Evolutionary conservation across 2,888 invertebrate genomes (phyloP), one percentile per base, ranked within the genome.

Genomic region (Eledone cirrhosa): DNA sequence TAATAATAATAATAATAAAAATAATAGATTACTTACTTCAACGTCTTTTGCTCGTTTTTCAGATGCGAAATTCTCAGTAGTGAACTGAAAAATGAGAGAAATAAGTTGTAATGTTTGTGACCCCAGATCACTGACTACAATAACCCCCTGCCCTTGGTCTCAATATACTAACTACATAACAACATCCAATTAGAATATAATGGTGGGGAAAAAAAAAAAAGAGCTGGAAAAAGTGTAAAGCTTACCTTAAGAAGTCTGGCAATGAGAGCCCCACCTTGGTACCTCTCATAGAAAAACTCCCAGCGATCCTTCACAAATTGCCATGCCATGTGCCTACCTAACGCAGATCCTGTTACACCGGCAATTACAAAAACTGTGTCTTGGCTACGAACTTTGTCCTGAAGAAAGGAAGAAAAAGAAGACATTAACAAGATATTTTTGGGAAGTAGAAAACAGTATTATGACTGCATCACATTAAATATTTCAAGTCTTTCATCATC

Each of bases 361-460:
- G 95, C 94, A 67, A 98, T 94, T 22, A 97, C 95, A 90, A 95
- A 96, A 59, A 97, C 94, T 0, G 96, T 95, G 90, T 98, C 98
- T 91, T 98, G 97, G 0, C 95, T 94, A 76, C 97, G 93, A 0
- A 98, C 97, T 90, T 97, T 95, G 80, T 95, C 95, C 95, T 96
- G 94, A 91, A 81, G 78, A 76, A 41, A 5, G 29, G 19, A 67
- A 14, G 3, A 31, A 69, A n/a, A 33, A 22, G 31, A 33, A 33
- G 19, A 33, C n/a, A n/a, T n/a, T n/a, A n/a, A 33, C 5, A 33
- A 33, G 11, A 41, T 11, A 41, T 41, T 41, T 41, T 8, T 41
- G 11, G 11, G 11, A 41, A 41, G 5, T 11, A 41, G 41, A 41
- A n/a, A n/a, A n/a, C n/a, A n/a, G n/a, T n/a, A n/a, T n/a, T n/a